Evolutionary conservation across 2,888 invertebrate genomes (phyloP).

Genomic region (Meiosimyza platycephala): DNA sequence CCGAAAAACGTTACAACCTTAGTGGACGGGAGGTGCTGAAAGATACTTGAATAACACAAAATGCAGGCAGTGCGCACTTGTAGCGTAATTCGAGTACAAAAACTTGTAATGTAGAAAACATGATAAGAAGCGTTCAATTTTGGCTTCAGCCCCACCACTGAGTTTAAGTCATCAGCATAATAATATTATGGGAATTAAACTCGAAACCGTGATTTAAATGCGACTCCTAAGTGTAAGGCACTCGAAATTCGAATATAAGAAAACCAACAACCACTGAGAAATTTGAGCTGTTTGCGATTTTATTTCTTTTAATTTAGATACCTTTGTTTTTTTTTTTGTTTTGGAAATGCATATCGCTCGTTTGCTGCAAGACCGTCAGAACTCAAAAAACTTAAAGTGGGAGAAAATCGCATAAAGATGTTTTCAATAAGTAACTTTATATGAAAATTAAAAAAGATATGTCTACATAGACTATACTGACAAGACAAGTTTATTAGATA

Average conservation of each 20-base stretch:
- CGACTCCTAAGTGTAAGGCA: slow-evolving; percentile 20
- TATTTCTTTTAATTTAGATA: not conserved
- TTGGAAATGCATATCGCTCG: too few species aligned
- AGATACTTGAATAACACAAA: not conserved
- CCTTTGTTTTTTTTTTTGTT: too few species aligned
- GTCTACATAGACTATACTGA: too few species aligned
- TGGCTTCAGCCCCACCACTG: not conserved
- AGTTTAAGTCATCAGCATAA: slow-evolving; percentile 18
- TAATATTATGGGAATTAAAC: slow-evolving; percentile 33
- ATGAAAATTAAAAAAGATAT: too few species aligned
- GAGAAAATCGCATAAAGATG: too few species aligned
- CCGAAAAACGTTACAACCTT: not conserved
- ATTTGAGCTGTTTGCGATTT: not conserved
- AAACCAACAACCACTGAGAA: too few species aligned
- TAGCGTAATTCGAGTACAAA: slow-evolving; percentile 1
- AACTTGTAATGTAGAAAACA: not conserved
- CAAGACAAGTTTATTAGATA: too few species aligned
- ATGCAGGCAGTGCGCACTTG: not conserved
- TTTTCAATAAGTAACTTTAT: too few species aligned
- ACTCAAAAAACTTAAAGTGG: too few species aligned
- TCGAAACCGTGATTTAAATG: slow-evolving; percentile 2
- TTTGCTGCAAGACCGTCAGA: too few species aligned
- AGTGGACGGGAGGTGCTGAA: not conserved
- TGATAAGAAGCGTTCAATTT: not conserved
- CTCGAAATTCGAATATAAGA: not conserved